phyloP scores from a whole-genome alignment of 1,140 invertebrate genomes.

The Uloborus diversus region DNA sequence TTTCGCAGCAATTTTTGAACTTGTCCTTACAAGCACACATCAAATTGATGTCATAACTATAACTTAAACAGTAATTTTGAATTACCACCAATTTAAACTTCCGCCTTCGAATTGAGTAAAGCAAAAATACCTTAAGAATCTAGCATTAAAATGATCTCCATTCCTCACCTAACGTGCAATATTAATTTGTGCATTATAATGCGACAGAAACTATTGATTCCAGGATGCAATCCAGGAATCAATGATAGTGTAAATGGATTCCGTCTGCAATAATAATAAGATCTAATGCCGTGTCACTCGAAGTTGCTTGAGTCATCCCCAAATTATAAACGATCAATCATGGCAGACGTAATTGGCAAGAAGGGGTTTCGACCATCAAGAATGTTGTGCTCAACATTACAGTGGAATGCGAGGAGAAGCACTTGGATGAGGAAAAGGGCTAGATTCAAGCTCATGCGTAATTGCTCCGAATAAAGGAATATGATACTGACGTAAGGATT shows the following conservation, averaged over 20 bases:
- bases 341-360: conserved; percentile 10
- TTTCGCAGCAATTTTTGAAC: no score
- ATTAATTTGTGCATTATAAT: no score
- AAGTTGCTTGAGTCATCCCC: conserved; percentile 36
- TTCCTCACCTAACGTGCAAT: no score
- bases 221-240: neutral
- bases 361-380: neutral
- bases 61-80: no score
- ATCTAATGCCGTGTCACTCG: neutral
- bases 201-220: no score
- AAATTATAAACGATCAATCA: conserved; percentile 50
- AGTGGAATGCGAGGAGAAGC: neutral
- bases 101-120: no score
- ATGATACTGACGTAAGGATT: no score
- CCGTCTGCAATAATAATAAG: neutral
- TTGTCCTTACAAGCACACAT: no score
- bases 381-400: neutral
- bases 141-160: no score
- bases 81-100: no score
- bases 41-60: no score
- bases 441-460: neutral
- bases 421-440: neutral
- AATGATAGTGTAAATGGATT: neutral
- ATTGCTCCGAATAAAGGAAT: neutral
- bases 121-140: no score